Base-by-base conservation (phyloP, 2,113 vertebrate species). In the Epinephelus moara region DNA sequence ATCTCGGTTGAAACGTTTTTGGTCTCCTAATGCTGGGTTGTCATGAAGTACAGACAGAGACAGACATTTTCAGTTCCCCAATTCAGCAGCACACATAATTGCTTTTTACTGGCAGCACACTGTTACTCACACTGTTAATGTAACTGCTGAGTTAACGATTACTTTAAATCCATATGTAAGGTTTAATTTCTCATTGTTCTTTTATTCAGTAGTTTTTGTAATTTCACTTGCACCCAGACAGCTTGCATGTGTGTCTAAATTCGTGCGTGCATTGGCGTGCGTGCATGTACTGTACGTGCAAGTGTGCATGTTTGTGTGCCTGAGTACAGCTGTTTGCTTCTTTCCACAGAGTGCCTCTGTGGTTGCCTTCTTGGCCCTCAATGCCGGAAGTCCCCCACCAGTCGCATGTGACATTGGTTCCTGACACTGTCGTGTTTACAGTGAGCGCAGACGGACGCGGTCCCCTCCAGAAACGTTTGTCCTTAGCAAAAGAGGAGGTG, bases 41-140 rank as follows among this genome's bases (percentile, higher is more conserved):
- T 70, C 71, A 63, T 74, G 52, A 75, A 42, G 55, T 49, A 69
- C 67, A 87, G 71, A 87, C 21, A 63, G 81, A 73, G 61, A 75
- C 74, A 88, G 70, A 78, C 68, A 86, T 94, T 97, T 97, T 97
- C 96, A 96, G 95, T 97, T 98, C 96, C 96, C 92, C 89, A 94
- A 75, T 95, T 90, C 85, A 78, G 78, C 81, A 85, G 79, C 81
- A 85, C 77, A 85, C 75, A 78, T 89, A 87, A 89, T 91, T 88
- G 84, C 72, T 82, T 89, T 84, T 89, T 86, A 86, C 85, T 90
- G 90, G 87, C 86, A 68, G 66, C 71, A 59, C 62, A 81, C 57
- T 69, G 80, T 80, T 75, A 57, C 52, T 78, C 15, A 70, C 25
- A 49, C 64, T 30, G 63, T 75, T 60, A 74, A 77, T 77, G 30